Evolutionary conservation across 1,140 invertebrate genomes (phyloP).

Genomic region (Mercenaria mercenaria): DNA sequence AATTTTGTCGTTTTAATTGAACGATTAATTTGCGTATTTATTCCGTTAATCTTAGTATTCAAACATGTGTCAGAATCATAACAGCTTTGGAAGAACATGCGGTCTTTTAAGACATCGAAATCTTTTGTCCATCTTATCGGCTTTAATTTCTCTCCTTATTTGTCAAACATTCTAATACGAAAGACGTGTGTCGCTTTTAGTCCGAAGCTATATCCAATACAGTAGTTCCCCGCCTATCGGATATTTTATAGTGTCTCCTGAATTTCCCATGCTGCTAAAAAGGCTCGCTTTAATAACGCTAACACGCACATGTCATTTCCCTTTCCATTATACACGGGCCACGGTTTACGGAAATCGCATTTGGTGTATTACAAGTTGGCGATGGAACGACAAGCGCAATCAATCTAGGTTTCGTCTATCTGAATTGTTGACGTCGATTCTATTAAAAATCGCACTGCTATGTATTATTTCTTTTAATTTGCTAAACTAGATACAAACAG

Average conservation of each 20-base stretch:
- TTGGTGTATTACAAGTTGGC: not conserved
- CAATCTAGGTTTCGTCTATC: too few species aligned
- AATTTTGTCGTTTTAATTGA: too few species aligned
- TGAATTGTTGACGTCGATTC: too few species aligned
- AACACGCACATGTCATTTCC: constrained; percentile 2
- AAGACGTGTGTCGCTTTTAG: not conserved
- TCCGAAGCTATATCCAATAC: not conserved
- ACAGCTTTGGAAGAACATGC: too few species aligned
- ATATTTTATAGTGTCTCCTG: constrained; percentile 15
- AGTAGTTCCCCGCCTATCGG: not conserved
- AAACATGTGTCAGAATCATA: too few species aligned
- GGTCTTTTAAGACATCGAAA: not conserved
- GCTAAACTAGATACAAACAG: too few species aligned
- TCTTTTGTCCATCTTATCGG: not conserved
- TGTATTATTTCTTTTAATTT: too few species aligned
- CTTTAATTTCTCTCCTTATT: not conserved
- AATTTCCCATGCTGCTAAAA: not conserved
- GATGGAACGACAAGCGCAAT: too few species aligned
- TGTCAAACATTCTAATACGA: not conserved
- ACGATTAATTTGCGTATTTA: too few species aligned
- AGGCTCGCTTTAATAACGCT: not conserved
- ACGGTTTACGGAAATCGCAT: constrained; percentile 12
- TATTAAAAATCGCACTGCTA: too few species aligned
- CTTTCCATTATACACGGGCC: not conserved
- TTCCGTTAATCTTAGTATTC: too few species aligned